These are phyloP conservation scores for Drosophila anceps DNA, from an alignment of 2,888 invertebrate genomes.

Conservation along the genomic window DNA sequence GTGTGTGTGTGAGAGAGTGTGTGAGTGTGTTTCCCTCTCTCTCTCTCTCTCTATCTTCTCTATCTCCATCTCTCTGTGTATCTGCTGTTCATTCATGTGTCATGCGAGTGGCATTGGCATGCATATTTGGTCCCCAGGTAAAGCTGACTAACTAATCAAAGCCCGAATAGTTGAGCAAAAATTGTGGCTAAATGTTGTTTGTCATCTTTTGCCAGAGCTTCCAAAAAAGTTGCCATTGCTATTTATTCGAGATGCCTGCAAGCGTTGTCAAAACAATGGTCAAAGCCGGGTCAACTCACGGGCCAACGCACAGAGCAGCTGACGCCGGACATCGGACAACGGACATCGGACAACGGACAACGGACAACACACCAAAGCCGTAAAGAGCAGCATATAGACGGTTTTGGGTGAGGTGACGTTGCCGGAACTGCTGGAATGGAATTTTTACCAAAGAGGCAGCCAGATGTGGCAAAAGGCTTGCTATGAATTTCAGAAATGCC, in stretches of 20 bases:
- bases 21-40: not conserved
- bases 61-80: not conserved
- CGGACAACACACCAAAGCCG: slow-evolving; percentile 3
- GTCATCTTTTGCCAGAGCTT: slow-evolving; percentile 35
- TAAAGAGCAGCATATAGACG: slow-evolving; percentile 1
- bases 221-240: slow-evolving; percentile 20
- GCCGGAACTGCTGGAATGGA: slow-evolving; percentile 23
- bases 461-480: slow-evolving; percentile 62
- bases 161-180: slow-evolving; percentile 27
- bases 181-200: slow-evolving; percentile 28
- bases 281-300: slow-evolving; percentile 29
- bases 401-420: not conserved
- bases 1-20: too few relatives aligned
- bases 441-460: slow-evolving; percentile 42
- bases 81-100: not conserved
- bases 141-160: slow-evolving; percentile 40
- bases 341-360: not conserved
- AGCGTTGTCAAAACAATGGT: slow-evolving; percentile 51
- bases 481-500: slow-evolving; percentile 53
- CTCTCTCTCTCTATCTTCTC: not conserved
- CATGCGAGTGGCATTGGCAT: slow-evolving; percentile 12
- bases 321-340: slow-evolving; percentile 11
- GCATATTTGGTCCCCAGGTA: slow-evolving; percentile 4
- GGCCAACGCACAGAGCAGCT: slow-evolving; percentile 44
- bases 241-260: slow-evolving; percentile 7